Conservation (phyloP, 2,113 vertebrate species). For the Aspidoscelis tigris region DNA sequence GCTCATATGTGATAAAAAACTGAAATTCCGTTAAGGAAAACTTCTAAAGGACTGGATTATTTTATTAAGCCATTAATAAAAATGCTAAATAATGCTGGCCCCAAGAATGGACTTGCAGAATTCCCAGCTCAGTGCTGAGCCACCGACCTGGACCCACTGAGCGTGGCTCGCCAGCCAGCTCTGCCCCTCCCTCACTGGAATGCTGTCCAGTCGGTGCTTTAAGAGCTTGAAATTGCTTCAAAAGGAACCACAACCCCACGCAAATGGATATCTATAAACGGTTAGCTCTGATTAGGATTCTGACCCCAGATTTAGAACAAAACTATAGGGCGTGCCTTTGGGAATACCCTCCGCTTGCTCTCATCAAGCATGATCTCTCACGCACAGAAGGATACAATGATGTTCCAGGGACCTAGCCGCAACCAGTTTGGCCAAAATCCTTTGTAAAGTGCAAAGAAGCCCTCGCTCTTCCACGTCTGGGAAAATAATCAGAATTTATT, state of each 20-base stretch:
- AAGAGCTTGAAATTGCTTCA: no score
- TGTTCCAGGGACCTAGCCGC: slow-evolving; percentile 96
- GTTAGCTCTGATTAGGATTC: background rate
- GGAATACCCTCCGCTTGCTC: accelerated
- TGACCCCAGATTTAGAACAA: background rate
- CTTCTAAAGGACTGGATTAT: background rate
- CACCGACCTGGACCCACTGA: no score
- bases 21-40: slow-evolving; percentile 80
- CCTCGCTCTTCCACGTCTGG: slow-evolving; percentile 94
- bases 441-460: slow-evolving; percentile 97
- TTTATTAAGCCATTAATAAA: no score
- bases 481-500: background rate
- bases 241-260: no score
- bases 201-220: no score
- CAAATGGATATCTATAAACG: background rate
- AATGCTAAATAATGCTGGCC: no score
- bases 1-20: slow-evolving; percentile 98
- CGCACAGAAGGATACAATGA: slow-evolving; percentile 93
- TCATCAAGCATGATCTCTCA: accelerated
- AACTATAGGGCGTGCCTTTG: background rate
- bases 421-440: slow-evolving; percentile 99
- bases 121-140: no score
- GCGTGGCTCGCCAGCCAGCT: no score
- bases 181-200: no score
- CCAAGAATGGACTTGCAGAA: no score